Evolutionary conservation across 2,113 vertebrate genomes (phyloP), one percentile per base, ranked within the genome.

Genomic region (Zosterops lateralis): DNA sequence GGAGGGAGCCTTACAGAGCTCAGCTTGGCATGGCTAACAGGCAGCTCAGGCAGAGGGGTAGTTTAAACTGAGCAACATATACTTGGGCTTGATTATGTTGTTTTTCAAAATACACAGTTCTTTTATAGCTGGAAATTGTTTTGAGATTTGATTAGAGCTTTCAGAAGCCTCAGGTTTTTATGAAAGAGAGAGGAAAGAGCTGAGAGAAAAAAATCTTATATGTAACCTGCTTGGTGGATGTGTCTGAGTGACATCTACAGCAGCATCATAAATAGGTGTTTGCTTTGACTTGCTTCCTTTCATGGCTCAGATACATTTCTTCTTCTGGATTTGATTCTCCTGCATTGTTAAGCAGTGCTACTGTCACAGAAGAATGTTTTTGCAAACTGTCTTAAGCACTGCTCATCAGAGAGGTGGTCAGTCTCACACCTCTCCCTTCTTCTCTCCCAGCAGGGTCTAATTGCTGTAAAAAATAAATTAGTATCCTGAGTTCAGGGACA

Each of bases 381-480:
- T 89, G 54, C 21, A 50, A 74, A 67, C 85, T 83, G 25, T 34
- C 34, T 81, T 47, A 21, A 89, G 71, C 17, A 10, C 42, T 44
- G 34, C 71, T 83, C 29, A 38, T 92, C 82, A 78, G 44, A 62
- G 50, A 76, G 60, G 22, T 93, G 92, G 90, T 91, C 92, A 93
- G 17, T 79, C 88, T 87, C 54, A 50, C 76, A 74, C 73, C 62
- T 68, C 36, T 72, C 68, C 73, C 67, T 38, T 58, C 16, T 61
- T 51, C 25, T 79, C 50, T 88, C 90, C 68, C 62, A 42, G 72
- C 45, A 11, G 65, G 85, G 21, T 87, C 74, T 94, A 95, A 95
- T 87, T 71, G 81, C 40, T 92, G 31, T 80, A 81, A 92, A 85
- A 96, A 95, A 80, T 60, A 92, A 92, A 92, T 91, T 24, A 85